phyloP scores from a whole-genome alignment of 2,888 invertebrate species.

The Limenitis camilla region DNA sequence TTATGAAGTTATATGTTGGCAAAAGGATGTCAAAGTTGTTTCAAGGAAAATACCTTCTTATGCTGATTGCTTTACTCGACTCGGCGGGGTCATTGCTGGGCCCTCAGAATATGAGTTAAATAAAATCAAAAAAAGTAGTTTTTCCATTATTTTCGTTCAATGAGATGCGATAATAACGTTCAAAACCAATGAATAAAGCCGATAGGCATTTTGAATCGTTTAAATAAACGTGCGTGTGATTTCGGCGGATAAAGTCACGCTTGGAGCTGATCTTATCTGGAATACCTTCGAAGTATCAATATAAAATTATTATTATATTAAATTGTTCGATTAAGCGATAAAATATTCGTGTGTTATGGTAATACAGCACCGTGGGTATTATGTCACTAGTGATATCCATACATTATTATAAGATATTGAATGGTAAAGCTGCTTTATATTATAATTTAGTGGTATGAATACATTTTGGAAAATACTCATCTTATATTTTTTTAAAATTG shows the following conservation, averaged over 20 bases:
- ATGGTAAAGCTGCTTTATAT: not conserved
- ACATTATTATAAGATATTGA: conserved; percentile 11
- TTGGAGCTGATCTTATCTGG: conserved; percentile 35
- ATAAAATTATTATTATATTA: conserved; percentile 47
- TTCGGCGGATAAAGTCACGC: conserved; percentile 35
- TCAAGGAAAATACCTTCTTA: no score
- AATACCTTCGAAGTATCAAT: conserved; percentile 27
- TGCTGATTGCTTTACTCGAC: no score
- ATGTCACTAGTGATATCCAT: conserved; percentile 9
- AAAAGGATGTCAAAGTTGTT: no score
- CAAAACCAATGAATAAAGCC: conserved; percentile 49
- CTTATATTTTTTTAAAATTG: no score
- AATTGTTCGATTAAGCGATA: conserved; percentile 46
- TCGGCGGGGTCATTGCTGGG: no score
- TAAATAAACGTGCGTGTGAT: conserved; percentile 57
- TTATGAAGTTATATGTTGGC: no score
- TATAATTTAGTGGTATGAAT: no score
- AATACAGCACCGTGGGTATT: conserved; percentile 25
- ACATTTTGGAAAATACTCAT: no score
- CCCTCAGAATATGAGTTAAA: no score
- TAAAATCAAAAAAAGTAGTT: no score
- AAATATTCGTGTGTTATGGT: conserved; percentile 39
- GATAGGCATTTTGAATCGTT: conserved; percentile 48
- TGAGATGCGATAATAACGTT: conserved; percentile 55
- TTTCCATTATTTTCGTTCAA: not conserved